Percentiles rank a stretch among this genome's conserved stretches.
phyloP scores from a whole-genome alignment of 2,888 invertebrate genomes.

The Eristalinus sepulchralis region DNA sequence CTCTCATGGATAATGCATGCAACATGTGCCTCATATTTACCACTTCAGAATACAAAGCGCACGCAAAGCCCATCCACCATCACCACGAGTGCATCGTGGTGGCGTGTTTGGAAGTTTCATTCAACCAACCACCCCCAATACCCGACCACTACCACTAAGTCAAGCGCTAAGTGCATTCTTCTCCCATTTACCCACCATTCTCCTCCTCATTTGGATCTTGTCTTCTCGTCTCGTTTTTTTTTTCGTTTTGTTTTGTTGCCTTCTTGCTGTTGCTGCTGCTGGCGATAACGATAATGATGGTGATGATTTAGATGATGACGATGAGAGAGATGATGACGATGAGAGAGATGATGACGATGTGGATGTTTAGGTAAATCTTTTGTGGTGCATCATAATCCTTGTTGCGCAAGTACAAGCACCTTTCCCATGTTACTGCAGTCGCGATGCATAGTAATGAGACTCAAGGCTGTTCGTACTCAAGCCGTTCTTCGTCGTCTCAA shows the following conservation, averaged over 20 bases:
- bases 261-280: not conserved
- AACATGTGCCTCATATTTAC: conserved; percentile 60
- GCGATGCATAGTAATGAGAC: conserved; percentile 63
- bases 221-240: not conserved
- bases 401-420: conserved; percentile 56
- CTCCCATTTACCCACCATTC: conserved; percentile 49
- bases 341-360: not conserved
- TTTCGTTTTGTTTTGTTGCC: not conserved
- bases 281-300: not conserved
- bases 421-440: conserved; percentile 45
- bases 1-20: conserved; percentile 53
- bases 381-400: conserved; percentile 62
- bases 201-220: not conserved
- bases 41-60: conserved; percentile 42
- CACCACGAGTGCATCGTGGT: conserved; percentile 37
- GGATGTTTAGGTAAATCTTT: conserved; percentile 8
- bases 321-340: not conserved
- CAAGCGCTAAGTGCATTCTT: conserved; percentile 56
- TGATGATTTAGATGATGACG: no score
- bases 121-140: conserved; percentile 17
- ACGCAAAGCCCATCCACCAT: conserved; percentile 33
- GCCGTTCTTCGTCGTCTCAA: conserved; percentile 1
- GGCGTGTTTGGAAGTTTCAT: conserved; percentile 41
- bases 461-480: conserved; percentile 57
- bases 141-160: conserved; percentile 38